Evolutionary conservation across 2,888 invertebrate genomes (phyloP).

Genomic region (Cephus pygmeus): DNA sequence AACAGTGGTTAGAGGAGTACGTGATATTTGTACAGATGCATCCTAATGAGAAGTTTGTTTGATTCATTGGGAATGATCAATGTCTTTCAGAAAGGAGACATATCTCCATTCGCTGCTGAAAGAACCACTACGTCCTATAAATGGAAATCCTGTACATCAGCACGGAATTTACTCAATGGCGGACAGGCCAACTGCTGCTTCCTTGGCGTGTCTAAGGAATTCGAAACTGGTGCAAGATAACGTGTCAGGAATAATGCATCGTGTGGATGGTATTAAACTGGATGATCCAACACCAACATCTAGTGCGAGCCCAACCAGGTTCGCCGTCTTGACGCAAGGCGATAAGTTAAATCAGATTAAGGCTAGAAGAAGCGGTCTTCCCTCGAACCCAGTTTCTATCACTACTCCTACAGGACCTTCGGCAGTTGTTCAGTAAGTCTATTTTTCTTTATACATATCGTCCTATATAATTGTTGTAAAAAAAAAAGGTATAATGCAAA

Average conservation of each 20-base stretch:
- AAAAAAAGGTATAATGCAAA: background rate
- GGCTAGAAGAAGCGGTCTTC: conserved; percentile 51
- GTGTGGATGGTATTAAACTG: conserved; percentile 60
- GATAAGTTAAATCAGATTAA: conserved; percentile 69
- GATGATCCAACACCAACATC: conserved; percentile 49
- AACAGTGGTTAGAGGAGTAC: conserved; percentile 75
- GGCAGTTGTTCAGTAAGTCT: conserved; percentile 56
- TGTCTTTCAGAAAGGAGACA: conserved; percentile 51
- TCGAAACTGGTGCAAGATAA: conserved; percentile 52
- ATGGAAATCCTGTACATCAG: conserved; percentile 58
- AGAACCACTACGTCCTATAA: conserved; percentile 53
- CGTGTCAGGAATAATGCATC: conserved; percentile 61
- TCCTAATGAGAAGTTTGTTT: background rate
- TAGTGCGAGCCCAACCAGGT: conserved; percentile 29
- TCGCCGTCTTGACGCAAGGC: conserved; percentile 67
- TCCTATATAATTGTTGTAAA: background rate
- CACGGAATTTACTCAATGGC: conserved; percentile 60
- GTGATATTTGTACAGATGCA: conserved; percentile 19
- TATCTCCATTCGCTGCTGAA: conserved; percentile 52
- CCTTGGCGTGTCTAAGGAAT: conserved; percentile 38
- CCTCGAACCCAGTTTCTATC: conserved; percentile 42
- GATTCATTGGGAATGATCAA: background rate
- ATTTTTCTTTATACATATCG: background rate
- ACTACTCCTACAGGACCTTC: conserved; percentile 47
- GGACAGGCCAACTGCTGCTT: conserved; percentile 39